These are phyloP conservation scores for Orthosia gracilis DNA, from an alignment of 2,888 invertebrate genomes.

Conservation along the genomic window DNA sequence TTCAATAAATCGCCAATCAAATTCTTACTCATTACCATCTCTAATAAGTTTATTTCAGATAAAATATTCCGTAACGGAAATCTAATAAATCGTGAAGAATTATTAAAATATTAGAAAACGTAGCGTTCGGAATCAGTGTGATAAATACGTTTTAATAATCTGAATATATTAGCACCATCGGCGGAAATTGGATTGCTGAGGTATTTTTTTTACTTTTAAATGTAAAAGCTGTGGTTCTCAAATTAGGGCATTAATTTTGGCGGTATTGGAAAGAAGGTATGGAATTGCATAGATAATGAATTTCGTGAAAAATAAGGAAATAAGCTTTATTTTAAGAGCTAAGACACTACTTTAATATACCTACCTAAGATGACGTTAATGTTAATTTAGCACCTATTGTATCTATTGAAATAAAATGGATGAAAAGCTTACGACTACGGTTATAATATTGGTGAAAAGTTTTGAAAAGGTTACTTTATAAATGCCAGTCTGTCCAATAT, in stretches of 20 bases:
- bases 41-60: conserved; percentile 45
- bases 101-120: conserved; percentile 42
- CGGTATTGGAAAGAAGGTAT: not conserved
- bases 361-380: not conserved
- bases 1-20: conserved; percentile 38
- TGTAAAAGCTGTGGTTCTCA: conserved; percentile 31
- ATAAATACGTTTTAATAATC: conserved; percentile 65
- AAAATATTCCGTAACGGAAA: conserved; percentile 46
- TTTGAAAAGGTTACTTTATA: not conserved
- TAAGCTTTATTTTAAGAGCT: not conserved
- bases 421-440: not conserved
- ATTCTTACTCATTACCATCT: conserved; percentile 41
- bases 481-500: not conserved
- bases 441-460: not conserved
- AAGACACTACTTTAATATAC: not conserved
- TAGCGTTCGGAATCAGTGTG: conserved; percentile 43
- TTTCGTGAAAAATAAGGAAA: not conserved
- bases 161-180: conserved; percentile 63
- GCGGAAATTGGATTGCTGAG: conserved; percentile 30
- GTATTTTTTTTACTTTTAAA: conserved; percentile 9
- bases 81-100: conserved; percentile 36
- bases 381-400: not conserved
- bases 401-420: not conserved
- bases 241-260: conserved; percentile 32
- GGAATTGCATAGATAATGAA: not conserved